Conservation (phyloP, 2,113 vertebrate species). For the Rhodinocichla rosea region DNA sequence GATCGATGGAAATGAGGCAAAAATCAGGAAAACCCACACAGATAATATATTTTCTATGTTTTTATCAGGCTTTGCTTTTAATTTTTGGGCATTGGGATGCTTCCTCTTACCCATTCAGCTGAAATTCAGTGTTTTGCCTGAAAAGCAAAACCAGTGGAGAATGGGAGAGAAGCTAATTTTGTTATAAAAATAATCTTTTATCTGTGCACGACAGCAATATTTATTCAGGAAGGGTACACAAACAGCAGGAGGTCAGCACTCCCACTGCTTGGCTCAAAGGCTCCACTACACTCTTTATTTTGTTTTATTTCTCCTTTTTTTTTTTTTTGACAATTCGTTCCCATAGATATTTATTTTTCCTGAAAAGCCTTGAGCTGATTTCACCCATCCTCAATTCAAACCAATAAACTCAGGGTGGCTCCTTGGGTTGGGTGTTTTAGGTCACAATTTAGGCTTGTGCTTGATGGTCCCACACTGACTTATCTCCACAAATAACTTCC, state of each 20-base stretch:
- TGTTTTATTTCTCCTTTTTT: neutral
- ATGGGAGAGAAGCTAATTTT: neutral
- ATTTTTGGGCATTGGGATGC: accelerated
- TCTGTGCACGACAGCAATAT: slow-evolving; percentile 26
- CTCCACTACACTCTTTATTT: neutral
- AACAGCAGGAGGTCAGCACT: neutral
- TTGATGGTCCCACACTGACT: neutral
- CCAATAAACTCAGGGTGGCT: neutral
- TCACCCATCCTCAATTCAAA: neutral
- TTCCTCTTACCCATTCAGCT: neutral
- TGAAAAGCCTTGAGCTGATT: neutral
- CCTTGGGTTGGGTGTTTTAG: neutral
- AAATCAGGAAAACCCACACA: neutral
- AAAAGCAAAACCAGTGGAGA: neutral
- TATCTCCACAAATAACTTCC: neutral
- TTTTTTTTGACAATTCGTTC: neutral
- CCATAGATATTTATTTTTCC: neutral
- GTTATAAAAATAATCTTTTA: slow-evolving; percentile 35
- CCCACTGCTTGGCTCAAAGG: slow-evolving; percentile 22
- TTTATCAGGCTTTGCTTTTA: neutral
- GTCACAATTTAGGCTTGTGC: neutral
- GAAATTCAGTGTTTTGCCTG: neutral
- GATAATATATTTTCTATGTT: neutral
- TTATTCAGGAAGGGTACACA: neutral
- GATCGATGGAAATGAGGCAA: neutral